phyloP scores from a whole-genome alignment of 2,797 vertebrate species.

The Sphenodon punctatus region DNA sequence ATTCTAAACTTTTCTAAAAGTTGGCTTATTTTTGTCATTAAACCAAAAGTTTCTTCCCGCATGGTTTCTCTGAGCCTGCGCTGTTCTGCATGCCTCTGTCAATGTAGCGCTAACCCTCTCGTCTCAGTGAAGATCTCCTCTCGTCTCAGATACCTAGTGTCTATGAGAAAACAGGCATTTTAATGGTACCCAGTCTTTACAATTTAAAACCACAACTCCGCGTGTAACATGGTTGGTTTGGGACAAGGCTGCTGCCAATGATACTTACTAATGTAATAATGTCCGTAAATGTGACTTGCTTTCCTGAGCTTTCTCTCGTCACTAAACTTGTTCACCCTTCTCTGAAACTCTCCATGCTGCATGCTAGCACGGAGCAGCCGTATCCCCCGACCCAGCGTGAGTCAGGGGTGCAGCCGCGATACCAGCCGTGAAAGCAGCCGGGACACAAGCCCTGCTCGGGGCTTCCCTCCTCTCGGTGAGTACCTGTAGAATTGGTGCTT shows the following conservation, averaged over 20 bases:
- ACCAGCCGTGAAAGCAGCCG: conserved; percentile 99
- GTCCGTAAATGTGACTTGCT: conserved; percentile 76
- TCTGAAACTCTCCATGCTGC: conserved; percentile 93
- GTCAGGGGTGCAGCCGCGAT: conserved; percentile 99
- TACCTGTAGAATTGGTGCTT: conserved; percentile 70
- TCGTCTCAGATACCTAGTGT: conserved; percentile 52
- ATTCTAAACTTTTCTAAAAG: conserved; percentile 13
- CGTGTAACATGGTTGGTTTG: conserved; percentile 29
- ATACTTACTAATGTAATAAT: conserved; percentile 70
- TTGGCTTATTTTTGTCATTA: neutral
- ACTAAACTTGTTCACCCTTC: conserved; percentile 89
- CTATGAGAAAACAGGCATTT: conserved; percentile 28
- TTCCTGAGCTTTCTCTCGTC: conserved; percentile 78
- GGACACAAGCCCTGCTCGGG: conserved; percentile 97
- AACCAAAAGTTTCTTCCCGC: neutral
- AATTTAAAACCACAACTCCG: conserved; percentile 32
- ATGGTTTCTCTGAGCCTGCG: conserved; percentile 24
- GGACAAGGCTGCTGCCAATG: conserved; percentile 45
- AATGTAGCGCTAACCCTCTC: conserved; percentile 22
- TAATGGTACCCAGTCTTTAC: conserved; percentile 19
- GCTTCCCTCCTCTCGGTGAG: conserved; percentile 96
- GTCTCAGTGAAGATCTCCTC: conserved; percentile 41
- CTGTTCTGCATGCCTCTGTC: conserved; percentile 49
- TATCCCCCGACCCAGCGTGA: conserved; percentile 98
- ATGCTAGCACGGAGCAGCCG: conserved; percentile 98